Base-by-base conservation (phyloP, 2,888 invertebrate genomes). In the Phanerotoma sp. region DNA sequence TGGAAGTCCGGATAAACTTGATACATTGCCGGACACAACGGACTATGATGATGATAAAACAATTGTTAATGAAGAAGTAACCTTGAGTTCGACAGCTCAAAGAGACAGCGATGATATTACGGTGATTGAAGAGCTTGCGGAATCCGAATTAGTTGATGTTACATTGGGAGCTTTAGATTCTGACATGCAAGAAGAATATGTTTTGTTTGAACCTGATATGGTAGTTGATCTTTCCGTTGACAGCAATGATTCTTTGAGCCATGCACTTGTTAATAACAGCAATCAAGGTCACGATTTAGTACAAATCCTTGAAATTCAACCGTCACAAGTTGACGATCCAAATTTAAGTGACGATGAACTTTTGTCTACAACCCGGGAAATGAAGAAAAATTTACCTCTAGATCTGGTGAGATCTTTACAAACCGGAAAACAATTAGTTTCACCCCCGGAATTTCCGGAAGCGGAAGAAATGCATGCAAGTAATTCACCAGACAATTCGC, bases 171-270 rank as follows among this genome's bases (percentile, higher is more conserved):
- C 84, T 1, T 73, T 83, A 18, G 86, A 84, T 42, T 76, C 81
- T 0, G 82, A 82, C 58, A 82, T 82, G 61, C 78, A 82, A 5
- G 84, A 86, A 59, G 85, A 86, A 60, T 87, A 84, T 66, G 80
- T 86, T 7, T 68, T 87, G 1, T 87, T 86, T 66, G 82, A 85
- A 2, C 79, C 83, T 1, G 85, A 84, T 44, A 82, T 82, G 69
- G 82, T 84, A 1, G 81, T 81, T 0, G 85, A 85, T 63, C 80
- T 84, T 60, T 78, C 82, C 1, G 79, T 79, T 3, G 80, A 82
- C 22, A 79, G 81, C 32, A 84, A 84, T 56, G 83, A 83, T 66
- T 80, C 79, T 0, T 63, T 79, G 15, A 75, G 78, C 16, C 77
- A 77, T 30, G 75, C 77, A 5, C 70, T 79, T 58, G 76, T 76